A percentile compares a stretch with the other conserved stretches of the same genome.
These are phyloP conservation scores for Oeneis ivallda DNA, from an alignment of 2,888 invertebrate genomes.

Conservation along the genomic window DNA sequence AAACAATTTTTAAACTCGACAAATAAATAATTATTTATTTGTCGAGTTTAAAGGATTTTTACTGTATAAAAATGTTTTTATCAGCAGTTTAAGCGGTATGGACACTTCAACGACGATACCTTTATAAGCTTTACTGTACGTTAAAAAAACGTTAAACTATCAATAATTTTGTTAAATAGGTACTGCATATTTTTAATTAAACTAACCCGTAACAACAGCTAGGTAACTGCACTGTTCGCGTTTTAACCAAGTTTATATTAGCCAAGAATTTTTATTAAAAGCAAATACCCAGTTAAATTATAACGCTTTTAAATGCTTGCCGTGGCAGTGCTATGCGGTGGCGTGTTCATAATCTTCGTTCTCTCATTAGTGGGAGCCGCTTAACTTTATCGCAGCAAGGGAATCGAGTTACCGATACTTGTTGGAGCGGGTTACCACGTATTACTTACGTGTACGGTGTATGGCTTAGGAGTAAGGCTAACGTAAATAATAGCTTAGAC, in stretches of 20 bases:
- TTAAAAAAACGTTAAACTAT: too few relatives aligned
- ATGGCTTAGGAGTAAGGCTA: neutral
- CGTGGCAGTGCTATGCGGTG: slow-evolving; percentile 12
- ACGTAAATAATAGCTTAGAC: slow-evolving; percentile 1
- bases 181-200: too few relatives aligned
- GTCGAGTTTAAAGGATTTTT: too few relatives aligned
- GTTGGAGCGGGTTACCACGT: slow-evolving; percentile 9
- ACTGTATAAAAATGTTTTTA: too few relatives aligned
- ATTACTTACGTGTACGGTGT: slow-evolving; percentile 10
- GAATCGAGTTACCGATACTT: slow-evolving; percentile 20
- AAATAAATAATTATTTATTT: too few relatives aligned
- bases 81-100: too few relatives aligned
- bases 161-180: too few relatives aligned
- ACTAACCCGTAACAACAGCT: too few relatives aligned
- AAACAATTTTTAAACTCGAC: too few relatives aligned
- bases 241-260: neutral
- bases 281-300: neutral
- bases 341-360: slow-evolving; percentile 24
- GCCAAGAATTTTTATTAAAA: neutral
- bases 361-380: slow-evolving; percentile 25
- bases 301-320: slow-evolving; percentile 7
- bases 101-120: too few relatives aligned
- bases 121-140: too few relatives aligned
- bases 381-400: slow-evolving; percentile 22
- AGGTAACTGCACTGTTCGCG: neutral